These are phyloP conservation scores for Lithobius niger DNA, from an alignment of 1,140 invertebrate species.

Conservation along the genomic window DNA sequence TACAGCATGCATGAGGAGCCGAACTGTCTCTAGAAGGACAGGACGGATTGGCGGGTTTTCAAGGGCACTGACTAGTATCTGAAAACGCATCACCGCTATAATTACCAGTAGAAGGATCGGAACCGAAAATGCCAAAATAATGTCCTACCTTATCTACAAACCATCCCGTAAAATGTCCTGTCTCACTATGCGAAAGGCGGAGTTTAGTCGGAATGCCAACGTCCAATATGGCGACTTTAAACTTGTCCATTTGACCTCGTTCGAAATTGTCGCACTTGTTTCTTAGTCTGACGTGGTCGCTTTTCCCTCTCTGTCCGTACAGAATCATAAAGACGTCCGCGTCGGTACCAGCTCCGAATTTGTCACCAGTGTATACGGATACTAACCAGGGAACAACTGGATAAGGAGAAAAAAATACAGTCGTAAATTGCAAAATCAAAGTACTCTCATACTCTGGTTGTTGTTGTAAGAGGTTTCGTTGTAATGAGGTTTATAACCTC, in stretches of 20 bases:
- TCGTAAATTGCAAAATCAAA: too few species aligned
- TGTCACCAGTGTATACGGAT: not conserved
- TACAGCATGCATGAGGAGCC: too few species aligned
- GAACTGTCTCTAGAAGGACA: too few species aligned
- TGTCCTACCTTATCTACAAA: slow-evolving; percentile 1
- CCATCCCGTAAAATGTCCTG: not conserved
- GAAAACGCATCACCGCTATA: too few species aligned
- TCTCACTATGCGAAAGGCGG: not conserved
- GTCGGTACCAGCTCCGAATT: not conserved
- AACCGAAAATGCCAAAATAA: too few species aligned
- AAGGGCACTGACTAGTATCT: too few species aligned
- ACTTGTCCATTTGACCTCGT: not conserved
- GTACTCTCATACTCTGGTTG: too few species aligned
- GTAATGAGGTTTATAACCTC: too few species aligned
- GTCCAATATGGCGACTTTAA: not conserved
- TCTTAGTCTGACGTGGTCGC: not conserved
- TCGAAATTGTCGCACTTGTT: not conserved
- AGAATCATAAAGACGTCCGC: not conserved
- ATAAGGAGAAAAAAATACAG: not conserved
- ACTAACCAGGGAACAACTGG: slow-evolving; percentile 3
- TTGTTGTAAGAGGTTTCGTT: too few species aligned
- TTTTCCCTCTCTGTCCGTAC: slow-evolving; percentile 3
- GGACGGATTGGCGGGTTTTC: too few species aligned
- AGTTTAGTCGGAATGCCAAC: slow-evolving; percentile 2
- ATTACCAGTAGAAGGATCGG: too few species aligned